A percentile compares a stretch with the other conserved stretches of the same genome.
These are phyloP conservation scores for Indicator indicator DNA, from an alignment of 2,113 vertebrate species.

Conservation along the genomic window DNA sequence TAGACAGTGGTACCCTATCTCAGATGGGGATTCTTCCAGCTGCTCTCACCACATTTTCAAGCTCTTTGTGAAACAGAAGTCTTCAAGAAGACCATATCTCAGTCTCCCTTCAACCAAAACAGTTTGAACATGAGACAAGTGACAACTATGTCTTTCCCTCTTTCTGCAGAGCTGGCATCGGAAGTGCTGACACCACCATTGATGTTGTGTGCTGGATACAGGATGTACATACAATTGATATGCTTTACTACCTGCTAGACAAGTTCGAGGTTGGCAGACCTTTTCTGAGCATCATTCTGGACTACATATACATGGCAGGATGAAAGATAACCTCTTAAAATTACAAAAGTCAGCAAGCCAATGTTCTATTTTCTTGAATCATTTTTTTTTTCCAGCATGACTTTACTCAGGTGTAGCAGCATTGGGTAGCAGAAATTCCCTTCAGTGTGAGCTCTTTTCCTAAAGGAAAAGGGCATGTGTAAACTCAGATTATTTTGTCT, in stretches of 20 bases:
- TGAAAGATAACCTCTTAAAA: slow-evolving; percentile 4
- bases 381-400: background rate
- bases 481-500: slow-evolving; percentile 76
- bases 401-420: slow-evolving; percentile 38
- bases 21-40: background rate
- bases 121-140: background rate
- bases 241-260: accelerated
- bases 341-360: slow-evolving; percentile 22
- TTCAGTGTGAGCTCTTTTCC: slow-evolving; percentile 64
- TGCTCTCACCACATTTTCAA: background rate
- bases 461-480: slow-evolving; percentile 71
- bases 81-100: background rate
- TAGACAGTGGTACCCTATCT: accelerated
- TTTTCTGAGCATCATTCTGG: slow-evolving; percentile 35
- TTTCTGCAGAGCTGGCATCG: background rate
- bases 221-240: accelerated
- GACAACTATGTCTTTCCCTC: background rate
- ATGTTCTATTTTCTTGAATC: slow-evolving; percentile 53
- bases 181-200: background rate
- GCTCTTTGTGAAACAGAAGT: background rate
- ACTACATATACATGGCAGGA: background rate
- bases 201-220: background rate
- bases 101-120: background rate
- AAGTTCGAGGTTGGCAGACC: background rate
- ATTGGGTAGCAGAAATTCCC: slow-evolving; percentile 50